Evolutionary conservation across 2,797 vertebrate genomes (phyloP), one percentile per base, ranked within the genome.

Genomic region (Platalea minor): DNA sequence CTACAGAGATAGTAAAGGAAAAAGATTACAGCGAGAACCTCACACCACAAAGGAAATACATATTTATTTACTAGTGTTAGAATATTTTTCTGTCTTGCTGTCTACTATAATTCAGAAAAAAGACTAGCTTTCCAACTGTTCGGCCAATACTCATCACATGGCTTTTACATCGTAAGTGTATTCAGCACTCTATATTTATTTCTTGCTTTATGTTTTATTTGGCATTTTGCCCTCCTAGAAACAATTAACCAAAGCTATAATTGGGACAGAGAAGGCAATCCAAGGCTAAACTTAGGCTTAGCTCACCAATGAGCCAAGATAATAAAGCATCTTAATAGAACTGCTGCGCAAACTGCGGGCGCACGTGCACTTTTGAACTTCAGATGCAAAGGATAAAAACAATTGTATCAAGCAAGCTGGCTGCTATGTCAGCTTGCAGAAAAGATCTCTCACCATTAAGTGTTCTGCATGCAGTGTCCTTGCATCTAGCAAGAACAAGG

Each of bases 201-300:
- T 93, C 85, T 90, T 76, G 75, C 91, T 96, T 96, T 96, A 84
- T 95, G 76, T 93, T 94, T 94, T 81, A 63, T 37, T 88, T 96
- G 95, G 95, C 95, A 75, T 84, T 91, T 91, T 96, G 79, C 92
- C 91, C 72, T 73, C 54, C 89, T 69, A 92, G 93, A 94, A 95
- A 97, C 92, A 97, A 95, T 96, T 94, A 97, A 91, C 85, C 0
- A 2, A 78, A 90, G 90, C 92, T 97, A 84, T 96, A 96, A 95
- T 69, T 96, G 68, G 94, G 92, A 93, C 61, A 92, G 68, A 90
- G 91, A 91, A 89, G 39, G 89, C 85, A 96, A 91, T 85, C 60
- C 68, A 94, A 93, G 75, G 92, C 91, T 94, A 94, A 91, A 88
- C 69, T 91, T 78, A 31, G 75, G 69, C 73, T 93, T 81, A 94